Conservation (phyloP, 2,888 invertebrate species). For the Synanthedon myopaeformis region DNA sequence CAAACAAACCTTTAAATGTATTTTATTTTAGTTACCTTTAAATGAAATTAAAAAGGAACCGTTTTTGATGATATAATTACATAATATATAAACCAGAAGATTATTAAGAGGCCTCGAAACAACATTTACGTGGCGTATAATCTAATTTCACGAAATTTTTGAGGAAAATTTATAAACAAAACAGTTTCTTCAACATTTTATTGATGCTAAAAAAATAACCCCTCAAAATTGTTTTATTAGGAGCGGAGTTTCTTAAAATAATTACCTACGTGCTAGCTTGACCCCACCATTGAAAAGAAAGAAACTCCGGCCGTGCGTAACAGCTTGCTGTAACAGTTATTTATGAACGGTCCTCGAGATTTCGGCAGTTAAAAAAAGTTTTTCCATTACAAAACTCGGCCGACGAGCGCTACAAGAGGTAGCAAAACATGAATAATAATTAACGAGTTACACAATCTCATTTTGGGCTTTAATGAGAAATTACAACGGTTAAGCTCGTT, state of each 20-base stretch:
- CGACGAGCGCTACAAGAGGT: constrained; percentile 34
- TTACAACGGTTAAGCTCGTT: not conserved
- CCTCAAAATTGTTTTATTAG: constrained; percentile 23
- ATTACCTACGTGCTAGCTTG: constrained; percentile 57
- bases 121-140: not conserved
- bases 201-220: constrained; percentile 17
- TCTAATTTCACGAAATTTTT: constrained; percentile 5
- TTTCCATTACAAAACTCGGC: constrained; percentile 56
- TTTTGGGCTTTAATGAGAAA: constrained; percentile 5
- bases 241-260: constrained; percentile 38
- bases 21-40: constrained; percentile 4
- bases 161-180: constrained; percentile 1
- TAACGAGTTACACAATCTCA: constrained; percentile 20
- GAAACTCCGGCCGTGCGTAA: constrained; percentile 56
- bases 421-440: constrained; percentile 54
- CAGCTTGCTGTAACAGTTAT: constrained; percentile 64
- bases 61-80: too few species aligned
- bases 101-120: not conserved
- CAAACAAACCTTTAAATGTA: too few species aligned
- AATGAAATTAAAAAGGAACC: not conserved
- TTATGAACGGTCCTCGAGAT: constrained; percentile 56
- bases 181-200: constrained; percentile 26
- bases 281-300: constrained; percentile 39
- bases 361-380: constrained; percentile 59
- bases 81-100: not conserved